These are phyloP conservation scores for Hylaea fasciaria DNA, from an alignment of 2,888 invertebrate genomes.

Conservation along the genomic window DNA sequence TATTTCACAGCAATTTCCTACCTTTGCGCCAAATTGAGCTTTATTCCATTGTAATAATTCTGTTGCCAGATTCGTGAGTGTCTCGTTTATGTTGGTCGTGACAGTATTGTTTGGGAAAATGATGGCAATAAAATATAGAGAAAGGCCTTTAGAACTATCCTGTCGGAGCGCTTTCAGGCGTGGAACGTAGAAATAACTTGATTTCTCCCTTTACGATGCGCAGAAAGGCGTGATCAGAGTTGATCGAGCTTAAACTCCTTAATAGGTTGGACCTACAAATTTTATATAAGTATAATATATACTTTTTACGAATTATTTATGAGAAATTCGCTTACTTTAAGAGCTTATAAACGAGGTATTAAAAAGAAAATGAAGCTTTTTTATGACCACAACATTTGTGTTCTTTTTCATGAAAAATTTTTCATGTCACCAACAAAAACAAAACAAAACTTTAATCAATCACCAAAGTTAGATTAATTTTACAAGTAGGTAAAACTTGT, in stretches of 20 bases:
- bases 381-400: too few species aligned
- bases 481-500: too few species aligned
- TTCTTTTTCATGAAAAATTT: too few species aligned
- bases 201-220: conserved; percentile 45
- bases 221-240: conserved; percentile 35
- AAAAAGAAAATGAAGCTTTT: too few species aligned
- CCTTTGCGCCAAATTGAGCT: conserved; percentile 32
- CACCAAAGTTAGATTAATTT: too few species aligned
- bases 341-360: too few species aligned
- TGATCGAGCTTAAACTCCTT: conserved; percentile 33
- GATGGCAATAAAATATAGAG: conserved; percentile 76
- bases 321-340: too few species aligned
- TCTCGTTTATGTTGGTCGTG: conserved; percentile 50
- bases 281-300: too few species aligned
- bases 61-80: conserved; percentile 24
- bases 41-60: conserved; percentile 47
- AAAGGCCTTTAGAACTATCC: conserved; percentile 69
- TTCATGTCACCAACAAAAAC: too few species aligned
- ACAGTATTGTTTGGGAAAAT: conserved; percentile 74
- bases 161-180: conserved; percentile 35
- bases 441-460: too few species aligned
- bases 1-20: conserved; percentile 32
- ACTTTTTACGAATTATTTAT: too few species aligned
- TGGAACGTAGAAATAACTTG: conserved; percentile 44
- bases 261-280: too few species aligned